Conservation (phyloP, 1,140 invertebrate species). For the Drosophila pseudoananassae region DNA sequence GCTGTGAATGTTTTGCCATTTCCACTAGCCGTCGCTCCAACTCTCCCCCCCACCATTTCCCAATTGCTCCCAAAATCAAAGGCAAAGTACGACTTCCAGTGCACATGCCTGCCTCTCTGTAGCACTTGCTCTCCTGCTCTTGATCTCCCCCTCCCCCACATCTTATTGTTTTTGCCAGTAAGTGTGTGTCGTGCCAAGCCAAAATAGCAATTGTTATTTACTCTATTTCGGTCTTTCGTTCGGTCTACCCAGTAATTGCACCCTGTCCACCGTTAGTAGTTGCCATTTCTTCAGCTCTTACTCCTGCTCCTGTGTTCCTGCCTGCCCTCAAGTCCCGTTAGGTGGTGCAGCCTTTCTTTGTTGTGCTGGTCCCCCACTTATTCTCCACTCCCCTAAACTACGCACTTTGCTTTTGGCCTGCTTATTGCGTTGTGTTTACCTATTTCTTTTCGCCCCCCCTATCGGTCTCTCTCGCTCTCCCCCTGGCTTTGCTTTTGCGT, state of each 20-base stretch:
- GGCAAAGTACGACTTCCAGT: conserved; percentile 25
- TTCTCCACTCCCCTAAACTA: conserved; percentile 50
- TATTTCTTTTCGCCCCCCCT: conserved; percentile 37
- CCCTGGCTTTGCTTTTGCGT: conserved; percentile 60
- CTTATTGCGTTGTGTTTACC: conserved; percentile 69
- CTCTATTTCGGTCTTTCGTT: conserved; percentile 28
- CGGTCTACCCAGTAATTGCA: conserved; percentile 9
- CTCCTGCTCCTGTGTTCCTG: neutral
- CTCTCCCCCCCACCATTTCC: conserved; percentile 2
- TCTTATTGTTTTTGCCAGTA: neutral
- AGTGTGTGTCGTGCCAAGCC: conserved; percentile 16
- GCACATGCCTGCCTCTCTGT: conserved; percentile 2
- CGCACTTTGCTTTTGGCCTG: conserved; percentile 71
- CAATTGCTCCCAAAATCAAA: conserved; percentile 13
- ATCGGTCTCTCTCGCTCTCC: conserved; percentile 22
- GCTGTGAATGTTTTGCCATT: conserved; percentile 51
- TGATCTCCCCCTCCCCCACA: neutral
- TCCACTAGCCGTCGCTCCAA: neutral
- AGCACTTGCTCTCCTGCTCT: neutral
- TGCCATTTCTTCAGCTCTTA: neutral
- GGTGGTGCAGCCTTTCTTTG: conserved; percentile 24
- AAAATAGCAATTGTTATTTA: conserved; percentile 27
- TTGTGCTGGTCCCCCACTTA: conserved; percentile 6
- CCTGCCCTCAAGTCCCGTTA: conserved; percentile 16
- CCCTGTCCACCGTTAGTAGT: conserved; percentile 18